Evolutionary conservation across 2,888 invertebrate genomes (phyloP).

Genomic region (Eristalinus aeneus): DNA sequence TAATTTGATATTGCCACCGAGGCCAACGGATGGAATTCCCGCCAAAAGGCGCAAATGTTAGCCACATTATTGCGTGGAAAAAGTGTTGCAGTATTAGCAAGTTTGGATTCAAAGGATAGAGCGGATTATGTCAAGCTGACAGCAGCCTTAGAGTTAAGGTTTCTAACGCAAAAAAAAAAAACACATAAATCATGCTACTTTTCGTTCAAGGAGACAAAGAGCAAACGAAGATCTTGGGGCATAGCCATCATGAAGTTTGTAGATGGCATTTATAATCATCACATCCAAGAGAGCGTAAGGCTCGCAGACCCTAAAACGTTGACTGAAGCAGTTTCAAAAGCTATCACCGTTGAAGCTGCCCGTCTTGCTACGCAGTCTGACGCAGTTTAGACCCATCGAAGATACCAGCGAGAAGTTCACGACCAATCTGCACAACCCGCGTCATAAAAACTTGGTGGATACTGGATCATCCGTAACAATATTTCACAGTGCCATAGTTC

Average conservation of each 20-base stretch:
- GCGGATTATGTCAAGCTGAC: not conserved
- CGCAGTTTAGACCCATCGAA: too few relatives aligned
- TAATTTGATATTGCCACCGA: not conserved
- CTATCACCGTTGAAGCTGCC: too few relatives aligned
- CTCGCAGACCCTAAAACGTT: not conserved
- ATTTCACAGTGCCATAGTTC: not conserved
- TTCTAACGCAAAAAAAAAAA: not conserved
- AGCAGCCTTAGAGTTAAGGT: not conserved
- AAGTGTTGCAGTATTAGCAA: not conserved
- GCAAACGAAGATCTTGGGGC: not conserved
- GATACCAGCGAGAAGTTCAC: too few relatives aligned
- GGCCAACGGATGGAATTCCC: not conserved
- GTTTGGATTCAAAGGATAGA: not conserved
- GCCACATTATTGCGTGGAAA: not conserved
- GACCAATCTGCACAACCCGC: too few relatives aligned
- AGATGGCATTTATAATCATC: not conserved
- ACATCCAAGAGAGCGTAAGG: not conserved
- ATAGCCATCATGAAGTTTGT: not conserved
- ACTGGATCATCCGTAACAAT: slow-evolving; percentile 16
- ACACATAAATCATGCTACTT: not conserved
- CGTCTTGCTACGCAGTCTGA: too few relatives aligned
- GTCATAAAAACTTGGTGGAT: slow-evolving; percentile 2
- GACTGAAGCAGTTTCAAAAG: too few relatives aligned
- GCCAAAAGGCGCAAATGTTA: not conserved
- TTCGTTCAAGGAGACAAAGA: not conserved